These are phyloP conservation scores for Myathropa florea DNA, from an alignment of 2,888 invertebrate genomes.

Conservation along the genomic window DNA sequence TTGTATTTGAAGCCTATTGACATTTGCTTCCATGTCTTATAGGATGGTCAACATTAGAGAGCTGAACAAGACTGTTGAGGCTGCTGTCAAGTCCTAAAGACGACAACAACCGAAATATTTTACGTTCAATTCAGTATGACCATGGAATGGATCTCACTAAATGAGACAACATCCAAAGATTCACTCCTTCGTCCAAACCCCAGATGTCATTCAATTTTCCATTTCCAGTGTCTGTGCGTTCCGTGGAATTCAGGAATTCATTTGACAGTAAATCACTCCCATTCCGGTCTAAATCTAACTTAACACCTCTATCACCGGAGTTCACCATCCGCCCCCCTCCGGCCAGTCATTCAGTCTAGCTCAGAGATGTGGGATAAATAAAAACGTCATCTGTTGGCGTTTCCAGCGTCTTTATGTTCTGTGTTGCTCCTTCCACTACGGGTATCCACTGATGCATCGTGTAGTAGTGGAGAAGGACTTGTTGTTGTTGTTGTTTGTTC, in stretches of 20 bases:
- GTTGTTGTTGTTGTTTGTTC: constrained; percentile 9
- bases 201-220: neutral
- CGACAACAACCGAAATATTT: no score
- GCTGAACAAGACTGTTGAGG: no score
- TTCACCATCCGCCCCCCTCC: neutral
- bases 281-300: neutral
- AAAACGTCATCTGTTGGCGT: constrained; percentile 62
- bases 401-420: constrained; percentile 47
- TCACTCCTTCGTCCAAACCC: neutral
- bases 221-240: neutral
- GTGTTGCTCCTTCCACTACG: neutral
- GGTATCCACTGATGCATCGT: no score
- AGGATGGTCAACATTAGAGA: no score
- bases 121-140: no score
- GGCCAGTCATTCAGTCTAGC: neutral
- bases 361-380: constrained; percentile 38
- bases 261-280: neutral
- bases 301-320: neutral
- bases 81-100: no score
- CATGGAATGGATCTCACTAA: no score
- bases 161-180: neutral
- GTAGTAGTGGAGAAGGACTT: neutral
- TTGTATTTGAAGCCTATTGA: no score
- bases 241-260: neutral
- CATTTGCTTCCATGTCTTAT: no score